Evolutionary conservation across 2,888 invertebrate genomes (phyloP).

Genomic region (Hypolimnas misippus): DNA sequence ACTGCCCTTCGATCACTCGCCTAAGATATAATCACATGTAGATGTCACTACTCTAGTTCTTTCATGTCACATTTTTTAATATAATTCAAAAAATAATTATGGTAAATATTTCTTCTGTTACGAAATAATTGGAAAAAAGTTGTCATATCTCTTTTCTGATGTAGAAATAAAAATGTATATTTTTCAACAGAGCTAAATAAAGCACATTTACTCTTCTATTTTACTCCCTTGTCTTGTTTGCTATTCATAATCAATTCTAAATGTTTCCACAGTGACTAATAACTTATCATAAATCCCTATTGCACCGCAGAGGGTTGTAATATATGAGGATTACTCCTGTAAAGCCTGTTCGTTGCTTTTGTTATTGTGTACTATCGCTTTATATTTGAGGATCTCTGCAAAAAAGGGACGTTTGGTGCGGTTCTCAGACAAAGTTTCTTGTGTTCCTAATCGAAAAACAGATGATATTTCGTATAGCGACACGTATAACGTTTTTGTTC

Average conservation of each 20-base stretch:
- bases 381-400: constrained; percentile 41
- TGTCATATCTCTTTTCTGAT: too few relatives aligned
- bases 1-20: constrained; percentile 56
- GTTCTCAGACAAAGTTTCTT: constrained; percentile 22
- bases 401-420: constrained; percentile 40
- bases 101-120: too few relatives aligned
- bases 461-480: constrained; percentile 15
- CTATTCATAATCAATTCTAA: constrained; percentile 76
- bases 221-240: constrained; percentile 72
- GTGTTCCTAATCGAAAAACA: constrained; percentile 12
- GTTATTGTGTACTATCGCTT: constrained; percentile 45
- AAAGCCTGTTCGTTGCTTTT: constrained; percentile 61
- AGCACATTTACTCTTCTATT: constrained; percentile 54
- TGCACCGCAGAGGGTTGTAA: constrained; percentile 76
- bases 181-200: constrained; percentile 15
- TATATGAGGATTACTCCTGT: constrained; percentile 70
- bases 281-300: constrained; percentile 76
- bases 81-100: too few relatives aligned
- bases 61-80: neutral
- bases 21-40: constrained; percentile 23
- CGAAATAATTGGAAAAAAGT: too few relatives aligned
- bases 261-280: constrained; percentile 78
- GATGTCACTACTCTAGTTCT: neutral
- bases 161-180: constrained; percentile 6
- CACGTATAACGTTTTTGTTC: constrained; percentile 11